These are phyloP conservation scores for Gibbula magus DNA, from an alignment of 2,888 invertebrate genomes.

Conservation along the genomic window DNA sequence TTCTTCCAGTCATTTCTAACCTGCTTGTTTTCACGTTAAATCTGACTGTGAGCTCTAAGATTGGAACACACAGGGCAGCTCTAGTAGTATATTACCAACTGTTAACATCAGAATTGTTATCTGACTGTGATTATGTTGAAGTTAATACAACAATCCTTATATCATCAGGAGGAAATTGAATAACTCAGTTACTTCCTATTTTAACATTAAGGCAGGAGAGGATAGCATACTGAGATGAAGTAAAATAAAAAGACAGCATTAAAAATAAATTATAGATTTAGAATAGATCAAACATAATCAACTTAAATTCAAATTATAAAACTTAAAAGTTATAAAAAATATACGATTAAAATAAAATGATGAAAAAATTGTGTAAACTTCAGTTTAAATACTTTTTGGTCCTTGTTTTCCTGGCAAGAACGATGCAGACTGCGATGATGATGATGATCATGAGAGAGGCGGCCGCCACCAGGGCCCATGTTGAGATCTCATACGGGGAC, in stretches of 20 bases:
- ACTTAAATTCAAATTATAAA: neutral
- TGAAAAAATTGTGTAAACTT: neutral
- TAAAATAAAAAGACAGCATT: neutral
- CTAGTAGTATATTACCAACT: too few species aligned
- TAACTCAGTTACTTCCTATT: too few species aligned
- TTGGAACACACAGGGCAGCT: too few species aligned
- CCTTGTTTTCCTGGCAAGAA: conserved; percentile 48
- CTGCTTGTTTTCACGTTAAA: too few species aligned
- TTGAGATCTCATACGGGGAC: conserved; percentile 63
- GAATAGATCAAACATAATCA: neutral
- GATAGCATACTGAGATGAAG: neutral
- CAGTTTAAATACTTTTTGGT: conserved; percentile 53
- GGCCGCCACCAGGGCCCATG: conserved; percentile 66
- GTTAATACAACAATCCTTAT: too few species aligned
- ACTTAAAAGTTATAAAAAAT: neutral
- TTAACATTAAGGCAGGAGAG: too few species aligned
- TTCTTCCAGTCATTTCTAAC: too few species aligned
- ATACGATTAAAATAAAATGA: neutral
- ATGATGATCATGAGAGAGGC: conserved; percentile 63
- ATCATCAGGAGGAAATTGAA: too few species aligned
- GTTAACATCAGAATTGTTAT: too few species aligned
- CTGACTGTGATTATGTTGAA: too few species aligned
- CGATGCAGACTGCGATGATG: conserved; percentile 62
- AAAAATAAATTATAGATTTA: neutral
- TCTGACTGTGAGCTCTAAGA: too few species aligned